These are phyloP conservation scores for Ecliptopera silaceata DNA, from an alignment of 2,888 invertebrate species.

Conservation along the genomic window DNA sequence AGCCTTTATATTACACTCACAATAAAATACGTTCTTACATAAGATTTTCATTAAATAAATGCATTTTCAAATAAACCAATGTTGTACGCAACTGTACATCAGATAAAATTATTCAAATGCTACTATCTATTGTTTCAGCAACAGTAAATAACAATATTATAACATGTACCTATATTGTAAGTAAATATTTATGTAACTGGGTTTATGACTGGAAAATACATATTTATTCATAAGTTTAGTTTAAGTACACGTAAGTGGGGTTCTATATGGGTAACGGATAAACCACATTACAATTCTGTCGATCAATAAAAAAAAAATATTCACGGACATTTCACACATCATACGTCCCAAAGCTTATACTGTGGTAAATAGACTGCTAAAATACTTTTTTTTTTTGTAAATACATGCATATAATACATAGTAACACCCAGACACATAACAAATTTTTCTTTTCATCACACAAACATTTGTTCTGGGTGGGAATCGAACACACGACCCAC, in stretches of 20 bases:
- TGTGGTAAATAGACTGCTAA: no score
- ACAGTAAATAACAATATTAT: slow-evolving; percentile 79
- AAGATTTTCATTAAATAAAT: not conserved
- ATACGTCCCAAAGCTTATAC: no score
- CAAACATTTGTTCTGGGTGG: no score
- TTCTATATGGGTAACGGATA: not conserved
- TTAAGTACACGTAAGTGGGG: not conserved
- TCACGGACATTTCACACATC: no score
- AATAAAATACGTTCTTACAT: no score
- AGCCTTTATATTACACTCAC: no score
- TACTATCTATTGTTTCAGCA: slow-evolving; percentile 79
- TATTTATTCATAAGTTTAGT: slow-evolving; percentile 5
- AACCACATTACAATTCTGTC: not conserved
- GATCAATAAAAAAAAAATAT: no score
- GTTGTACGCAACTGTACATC: slow-evolving; percentile 45
- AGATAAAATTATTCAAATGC: slow-evolving; percentile 81
- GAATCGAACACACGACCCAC: no score
- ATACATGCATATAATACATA: no score
- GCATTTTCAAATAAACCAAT: not conserved
- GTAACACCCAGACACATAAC: no score
- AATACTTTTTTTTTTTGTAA: no score
- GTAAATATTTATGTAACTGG: slow-evolving; percentile 74
- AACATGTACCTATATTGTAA: slow-evolving; percentile 70
- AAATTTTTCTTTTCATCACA: no score
- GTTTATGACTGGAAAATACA: slow-evolving; percentile 50